Percentiles rank a stretch among this genome's conserved stretches.
These are phyloP conservation scores for Nicator chloris DNA, from an alignment of 2,113 vertebrate species.

Conservation along the genomic window DNA sequence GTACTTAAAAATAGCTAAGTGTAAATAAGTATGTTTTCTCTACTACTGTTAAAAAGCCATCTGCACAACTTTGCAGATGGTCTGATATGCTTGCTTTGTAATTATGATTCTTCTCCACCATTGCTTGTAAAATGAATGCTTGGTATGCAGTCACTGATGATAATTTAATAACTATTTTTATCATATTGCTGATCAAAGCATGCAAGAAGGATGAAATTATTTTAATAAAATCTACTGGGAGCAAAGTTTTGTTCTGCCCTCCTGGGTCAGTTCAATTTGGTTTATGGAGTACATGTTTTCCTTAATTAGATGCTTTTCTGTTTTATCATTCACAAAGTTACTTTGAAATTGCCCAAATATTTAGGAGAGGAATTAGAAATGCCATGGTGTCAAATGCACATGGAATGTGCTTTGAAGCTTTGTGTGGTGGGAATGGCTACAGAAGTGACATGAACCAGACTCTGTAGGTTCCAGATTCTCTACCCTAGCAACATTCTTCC, in stretches of 20 bases:
- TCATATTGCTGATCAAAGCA: not conserved
- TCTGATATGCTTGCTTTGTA: not conserved
- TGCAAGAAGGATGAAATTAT: not conserved
- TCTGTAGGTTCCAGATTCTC: not conserved
- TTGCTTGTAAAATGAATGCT: not conserved
- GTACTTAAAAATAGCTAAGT: not conserved
- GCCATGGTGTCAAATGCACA: not conserved
- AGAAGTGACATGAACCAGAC: not conserved
- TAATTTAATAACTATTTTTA: not conserved
- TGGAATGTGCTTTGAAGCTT: not conserved
- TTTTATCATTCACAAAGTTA: not conserved
- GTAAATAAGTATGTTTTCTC: not conserved
- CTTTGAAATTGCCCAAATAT: not conserved
- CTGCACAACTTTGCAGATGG: not conserved
- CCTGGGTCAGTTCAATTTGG: not conserved
- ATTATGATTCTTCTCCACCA: not conserved
- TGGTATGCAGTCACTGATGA: not conserved
- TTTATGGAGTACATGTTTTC: not conserved
- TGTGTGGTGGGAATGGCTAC: not conserved
- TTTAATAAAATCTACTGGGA: not conserved
- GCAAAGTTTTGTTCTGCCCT: not conserved
- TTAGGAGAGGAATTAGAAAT: not conserved
- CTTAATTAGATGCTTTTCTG: not conserved
- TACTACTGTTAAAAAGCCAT: not conserved
- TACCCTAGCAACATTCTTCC: not conserved